Evolutionary conservation across 2,888 invertebrate genomes (phyloP), one percentile per base, ranked within the genome.

Genomic region (Hymenopus coronatus): DNA sequence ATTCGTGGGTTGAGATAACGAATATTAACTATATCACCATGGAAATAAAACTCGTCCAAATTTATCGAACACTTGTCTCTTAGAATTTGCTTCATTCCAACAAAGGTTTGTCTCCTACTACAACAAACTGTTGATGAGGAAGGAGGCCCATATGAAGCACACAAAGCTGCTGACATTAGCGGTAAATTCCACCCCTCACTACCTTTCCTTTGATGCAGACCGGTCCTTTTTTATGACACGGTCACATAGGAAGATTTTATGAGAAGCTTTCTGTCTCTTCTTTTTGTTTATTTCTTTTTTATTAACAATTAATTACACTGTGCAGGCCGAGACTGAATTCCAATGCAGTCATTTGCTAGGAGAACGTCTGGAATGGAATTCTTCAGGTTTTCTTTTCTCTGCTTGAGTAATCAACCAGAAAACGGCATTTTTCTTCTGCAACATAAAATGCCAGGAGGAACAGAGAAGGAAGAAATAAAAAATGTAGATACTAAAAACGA

Each of bases 341-440:
- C 54, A 70, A 70, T 70, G 54, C 25, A 70, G 54, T 70, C 54
- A 70, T 70, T 70, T 70, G 54, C 54, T 70, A 70, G 20, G 30
- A 87, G 82, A 87, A 82, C 82, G 40, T 87, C 87, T 30, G 87
- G 87, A 87, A 40, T 87, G 82, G 82, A 82, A 87, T 33, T 82
- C 54, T 70, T 70, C 54, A 70, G 54, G 54, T 70, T 70, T 70
- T 70, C 54, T 70, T 70, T 70, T 70, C 54, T 70, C 54, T 70
- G 54, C 54, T 70, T 70, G 54, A 70, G 54, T 70, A 70, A 70
- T 70, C 54, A 70, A 70, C 54, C 54, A 70, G 25, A 70, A 70
- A 70, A 70, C 54, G 54, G 54, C 54, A 70, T 70, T 70, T 70
- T 70, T 70, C 54, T 70, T 70, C 54, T 70, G 54, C 54, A 70